Base-by-base conservation (phyloP, 2,113 vertebrate species). In the Lethenteron camtschaticum region DNA sequence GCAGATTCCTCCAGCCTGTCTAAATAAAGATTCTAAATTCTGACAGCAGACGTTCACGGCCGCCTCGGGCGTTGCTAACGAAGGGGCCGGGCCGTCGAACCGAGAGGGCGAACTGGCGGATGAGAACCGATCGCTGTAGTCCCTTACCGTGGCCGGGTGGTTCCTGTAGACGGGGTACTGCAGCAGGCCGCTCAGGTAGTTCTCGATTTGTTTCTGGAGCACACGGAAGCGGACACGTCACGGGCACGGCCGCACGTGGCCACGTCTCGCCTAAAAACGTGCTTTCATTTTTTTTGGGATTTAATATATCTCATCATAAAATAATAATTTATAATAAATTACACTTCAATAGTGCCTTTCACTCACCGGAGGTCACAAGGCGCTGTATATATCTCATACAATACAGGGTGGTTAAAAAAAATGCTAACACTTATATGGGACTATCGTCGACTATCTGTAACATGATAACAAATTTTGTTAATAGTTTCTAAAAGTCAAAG, bases 161-260 rank as follows among this genome's bases (percentile, higher is more conserved):
- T 88, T 95, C 74, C 82, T 84, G 79, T 99, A 99, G 82, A 90
- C 81, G 0, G 80, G 81, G 87, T 88, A 94, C 79, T 83, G 86
- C 5, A 99, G 81, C 75, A 99, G 82, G 41, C 84, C 91, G 70
- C 88, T 87, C 79, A 99, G 75, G 77, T 99, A 99, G 77, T 96
- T 92, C 73, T 99, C 94, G 69, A 99, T 79, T 76, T 96, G 90
- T 78, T 85, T 97, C 94, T 99, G 72, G 20, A 74, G 72, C 73
- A 73, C 68, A 57, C 60, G 78, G 77, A 79, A 55, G 12, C 71
- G 57, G 72, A 24, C 55, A 77, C 68, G 55, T 73, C 73, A 70
- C 75, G 73, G 69, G 16, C 59, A 12, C 41, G 13, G 11, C 3
- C 69, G 16, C 20, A 24, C 20, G 20, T 24, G 41, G 41, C 41